Conservation (phyloP, 2,888 invertebrate genomes). For the Escarpia spicata region DNA sequence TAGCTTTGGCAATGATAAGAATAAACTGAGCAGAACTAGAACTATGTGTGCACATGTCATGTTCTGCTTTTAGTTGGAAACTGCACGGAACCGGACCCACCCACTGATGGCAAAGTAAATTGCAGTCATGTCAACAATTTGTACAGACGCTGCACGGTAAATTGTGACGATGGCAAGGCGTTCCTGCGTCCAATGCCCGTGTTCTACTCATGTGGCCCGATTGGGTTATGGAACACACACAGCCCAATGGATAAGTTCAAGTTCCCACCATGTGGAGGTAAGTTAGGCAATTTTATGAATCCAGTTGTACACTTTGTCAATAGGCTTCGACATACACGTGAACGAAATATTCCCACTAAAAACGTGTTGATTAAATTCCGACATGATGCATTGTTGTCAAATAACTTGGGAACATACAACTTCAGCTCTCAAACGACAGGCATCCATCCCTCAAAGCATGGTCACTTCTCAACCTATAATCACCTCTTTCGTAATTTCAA, state of each 20-base stretch:
- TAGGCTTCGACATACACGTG: neutral
- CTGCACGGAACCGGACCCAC: slow-evolving; percentile 13
- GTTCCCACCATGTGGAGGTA: slow-evolving; percentile 21
- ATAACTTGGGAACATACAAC: neutral
- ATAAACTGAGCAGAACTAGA: neutral
- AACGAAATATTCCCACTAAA: neutral
- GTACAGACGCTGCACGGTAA: slow-evolving; percentile 17
- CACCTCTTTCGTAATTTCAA: neutral
- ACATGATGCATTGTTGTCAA: neutral
- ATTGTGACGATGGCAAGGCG: slow-evolving; percentile 14
- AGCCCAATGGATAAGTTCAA: slow-evolving; percentile 21
- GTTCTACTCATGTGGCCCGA: slow-evolving; percentile 19
- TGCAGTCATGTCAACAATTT: slow-evolving; percentile 7
- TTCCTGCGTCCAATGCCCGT: slow-evolving; percentile 19
- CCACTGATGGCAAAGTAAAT: slow-evolving; percentile 1
- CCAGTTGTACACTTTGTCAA: neutral
- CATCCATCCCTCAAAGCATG: neutral
- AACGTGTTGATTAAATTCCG: neutral
- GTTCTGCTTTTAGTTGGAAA: slow-evolving; percentile 3
- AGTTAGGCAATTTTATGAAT: neutral
- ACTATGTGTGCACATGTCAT: neutral
- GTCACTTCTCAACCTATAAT: neutral
- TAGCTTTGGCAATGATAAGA: neutral
- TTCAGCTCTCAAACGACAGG: neutral
- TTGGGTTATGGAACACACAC: slow-evolving; percentile 7